Base-by-base conservation (phyloP, 2,888 invertebrate genomes). In the Calameuta idolon region DNA sequence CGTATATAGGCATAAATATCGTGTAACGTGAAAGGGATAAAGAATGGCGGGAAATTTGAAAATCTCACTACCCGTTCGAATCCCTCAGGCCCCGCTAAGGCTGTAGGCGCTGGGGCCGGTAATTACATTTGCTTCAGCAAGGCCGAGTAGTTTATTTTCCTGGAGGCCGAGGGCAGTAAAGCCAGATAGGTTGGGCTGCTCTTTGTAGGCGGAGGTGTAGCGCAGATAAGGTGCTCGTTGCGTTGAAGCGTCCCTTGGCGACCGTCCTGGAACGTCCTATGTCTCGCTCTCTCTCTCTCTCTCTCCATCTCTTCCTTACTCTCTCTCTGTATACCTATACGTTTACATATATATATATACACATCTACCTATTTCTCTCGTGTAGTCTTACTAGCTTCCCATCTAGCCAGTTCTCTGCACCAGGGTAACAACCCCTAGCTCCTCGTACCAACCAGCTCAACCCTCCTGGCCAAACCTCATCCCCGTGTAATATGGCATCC, bases 211-310 rank as follows among this genome's bases (percentile, higher is more conserved):
- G 81, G 88, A 88, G 88, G 86, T 88, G 87, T 85, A 87, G 89
- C 86, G 78, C 85, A 89, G 90, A 90, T 90, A 90, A 90, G 90
- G 87, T 86, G 89, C 88, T 90, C 90, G 89, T 90, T 89, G 89
- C 88, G 87, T 87, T 87, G 89, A 90, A 89, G 83, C 89, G 89
- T 90, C 90, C 90, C 90, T 85, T 84, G 88, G 88, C 85, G 89
- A 84, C 87, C 87, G 87, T 90, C 86, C 85, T 80, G 83, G 68
- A 85, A 77, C 85, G 82, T 83, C 83, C 83, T 78, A 73, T 80
- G 71, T 77, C 74, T 79, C 74, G 34, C 74, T 80, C 73, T 77
- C 75, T 79, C 74, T 69, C 74, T 68, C 55, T 69, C 68, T 15
- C n/a, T 40, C 55, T 79, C 40, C 33, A 82, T 80, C 75, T 79